phyloP scores from a whole-genome alignment of 35 echinoderm and acorn worm species.

The Acanthaster planci region DNA sequence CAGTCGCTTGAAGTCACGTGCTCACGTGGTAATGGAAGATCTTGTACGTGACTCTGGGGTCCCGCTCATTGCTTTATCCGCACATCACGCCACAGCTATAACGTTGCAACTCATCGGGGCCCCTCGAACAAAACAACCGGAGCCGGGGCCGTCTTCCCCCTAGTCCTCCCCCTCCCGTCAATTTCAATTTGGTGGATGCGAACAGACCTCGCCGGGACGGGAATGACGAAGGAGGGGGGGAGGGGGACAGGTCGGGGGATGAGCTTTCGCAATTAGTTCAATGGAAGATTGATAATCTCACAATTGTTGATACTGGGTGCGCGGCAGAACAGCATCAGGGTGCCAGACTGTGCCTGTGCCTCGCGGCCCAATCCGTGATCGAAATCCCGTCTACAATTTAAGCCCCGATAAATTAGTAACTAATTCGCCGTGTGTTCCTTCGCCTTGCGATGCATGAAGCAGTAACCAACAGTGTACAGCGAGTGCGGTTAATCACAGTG shows the following conservation, averaged over 20 bases:
- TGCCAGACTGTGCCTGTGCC: not conserved
- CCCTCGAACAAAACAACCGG: no score
- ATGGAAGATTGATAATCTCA: slow-evolving; percentile 31
- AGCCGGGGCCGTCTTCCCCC: not conserved
- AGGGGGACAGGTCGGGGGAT: no score
- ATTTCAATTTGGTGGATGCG: slow-evolving; percentile 19
- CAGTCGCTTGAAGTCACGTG: not conserved
- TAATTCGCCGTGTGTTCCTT: no score
- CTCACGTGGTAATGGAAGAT: not conserved
- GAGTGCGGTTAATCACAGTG: not conserved
- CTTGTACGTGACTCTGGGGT: not conserved
- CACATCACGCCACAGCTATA: not conserved
- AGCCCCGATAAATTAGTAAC: slow-evolving; percentile 23
- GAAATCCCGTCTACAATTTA: slow-evolving; percentile 9
- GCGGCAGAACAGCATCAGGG: not conserved
- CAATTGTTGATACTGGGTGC: slow-evolving; percentile 27
- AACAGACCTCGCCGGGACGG: not conserved
- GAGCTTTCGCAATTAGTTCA: slow-evolving; percentile 20
- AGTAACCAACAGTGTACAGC: no score
- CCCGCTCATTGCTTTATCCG: not conserved
- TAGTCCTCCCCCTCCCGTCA: not conserved
- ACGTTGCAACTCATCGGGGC: not conserved
- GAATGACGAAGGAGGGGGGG: not conserved
- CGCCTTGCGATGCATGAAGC: no score
- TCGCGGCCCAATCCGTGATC: slow-evolving; percentile 3